Evolutionary conservation across 2,797 vertebrate genomes (phyloP).

Genomic region (Enteromius afrohamiltoni): DNA sequence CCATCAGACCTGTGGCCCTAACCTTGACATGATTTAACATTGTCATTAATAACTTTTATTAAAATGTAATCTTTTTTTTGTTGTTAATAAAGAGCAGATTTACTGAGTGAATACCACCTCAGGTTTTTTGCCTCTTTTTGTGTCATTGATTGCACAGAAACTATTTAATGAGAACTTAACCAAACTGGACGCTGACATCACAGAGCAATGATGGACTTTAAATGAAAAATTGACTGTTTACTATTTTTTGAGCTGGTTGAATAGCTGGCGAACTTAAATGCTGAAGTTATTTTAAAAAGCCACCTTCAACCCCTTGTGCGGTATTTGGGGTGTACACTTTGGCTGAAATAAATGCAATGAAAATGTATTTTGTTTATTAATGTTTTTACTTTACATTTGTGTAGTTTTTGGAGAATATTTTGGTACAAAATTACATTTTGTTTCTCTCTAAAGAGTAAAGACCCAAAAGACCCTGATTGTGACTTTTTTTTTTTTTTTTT

Average conservation of each 20-base stretch:
- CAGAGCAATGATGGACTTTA: not conserved
- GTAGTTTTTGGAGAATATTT: too few species aligned
- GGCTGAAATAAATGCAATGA: too few species aligned
- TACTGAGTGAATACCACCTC: not conserved
- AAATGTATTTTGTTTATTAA: too few species aligned
- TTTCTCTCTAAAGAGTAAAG: too few species aligned
- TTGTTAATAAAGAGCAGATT: not conserved
- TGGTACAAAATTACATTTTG: too few species aligned
- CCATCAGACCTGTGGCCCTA: not conserved
- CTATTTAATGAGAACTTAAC: not conserved
- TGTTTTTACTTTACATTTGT: too few species aligned
- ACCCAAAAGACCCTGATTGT: too few species aligned
- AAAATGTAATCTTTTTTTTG: not conserved
- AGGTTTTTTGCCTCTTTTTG: not conserved
- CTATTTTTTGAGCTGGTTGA: not conserved
- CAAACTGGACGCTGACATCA: not conserved
- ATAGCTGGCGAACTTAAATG: not conserved
- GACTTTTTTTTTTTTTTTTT: too few species aligned
- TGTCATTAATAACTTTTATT: not conserved
- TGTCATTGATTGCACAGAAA: not conserved
- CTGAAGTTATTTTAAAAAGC: not conserved
- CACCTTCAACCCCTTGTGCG: not conserved
- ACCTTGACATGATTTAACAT: not conserved
- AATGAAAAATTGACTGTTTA: not conserved
- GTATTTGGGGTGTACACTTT: too few species aligned